Conservation (phyloP, 2,113 vertebrate species). For the Addax nasomaculatus region DNA sequence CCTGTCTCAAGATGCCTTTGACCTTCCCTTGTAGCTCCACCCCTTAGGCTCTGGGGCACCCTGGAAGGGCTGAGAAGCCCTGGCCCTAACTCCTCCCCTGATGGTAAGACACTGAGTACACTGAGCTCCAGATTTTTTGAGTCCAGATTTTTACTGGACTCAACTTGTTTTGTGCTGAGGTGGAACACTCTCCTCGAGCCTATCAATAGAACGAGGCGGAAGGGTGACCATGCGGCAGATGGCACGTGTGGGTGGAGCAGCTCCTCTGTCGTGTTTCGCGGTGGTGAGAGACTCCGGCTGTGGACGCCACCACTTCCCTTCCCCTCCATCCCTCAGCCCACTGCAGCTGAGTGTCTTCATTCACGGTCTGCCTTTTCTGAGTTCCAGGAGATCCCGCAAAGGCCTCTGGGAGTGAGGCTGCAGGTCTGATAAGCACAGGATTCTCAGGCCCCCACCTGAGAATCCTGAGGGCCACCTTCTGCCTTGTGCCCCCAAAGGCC, state of each 20-base stretch:
- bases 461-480: not conserved
- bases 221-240: conserved; percentile 15
- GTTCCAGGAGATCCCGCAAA: not conserved
- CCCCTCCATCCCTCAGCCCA: not conserved
- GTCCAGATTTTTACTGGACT: not conserved
- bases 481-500: fast-evolving
- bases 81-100: not conserved
- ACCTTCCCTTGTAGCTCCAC: not conserved
- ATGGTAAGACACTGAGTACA: not conserved
- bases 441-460: not conserved
- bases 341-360: not conserved
- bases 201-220: conserved; percentile 49
- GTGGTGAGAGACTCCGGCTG: not conserved
- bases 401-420: not conserved
- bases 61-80: no score
- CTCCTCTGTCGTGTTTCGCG: not conserved
- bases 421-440: fast-evolving
- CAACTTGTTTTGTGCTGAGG: not conserved
- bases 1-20: not conserved
- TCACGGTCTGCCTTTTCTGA: not conserved
- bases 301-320: not conserved
- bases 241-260: not conserved
- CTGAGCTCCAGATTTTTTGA: not conserved
- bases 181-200: not conserved
- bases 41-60: not conserved